A percentile compares a stretch with the other conserved stretches of the same genome.
phyloP scores from a whole-genome alignment of 2,888 invertebrate species.

The Drosophila nigricruria region DNA sequence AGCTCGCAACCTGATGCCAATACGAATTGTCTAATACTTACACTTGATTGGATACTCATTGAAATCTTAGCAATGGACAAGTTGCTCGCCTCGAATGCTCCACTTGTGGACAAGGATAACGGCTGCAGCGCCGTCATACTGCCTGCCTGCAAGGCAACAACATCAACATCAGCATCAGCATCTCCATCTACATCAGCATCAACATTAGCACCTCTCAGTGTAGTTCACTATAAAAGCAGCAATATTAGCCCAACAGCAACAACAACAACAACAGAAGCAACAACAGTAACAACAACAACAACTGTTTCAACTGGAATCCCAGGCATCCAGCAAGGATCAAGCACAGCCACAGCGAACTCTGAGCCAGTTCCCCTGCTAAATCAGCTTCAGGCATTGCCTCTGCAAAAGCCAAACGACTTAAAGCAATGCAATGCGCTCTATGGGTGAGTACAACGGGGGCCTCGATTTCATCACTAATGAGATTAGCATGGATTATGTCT shows the following conservation, averaged over 20 bases:
- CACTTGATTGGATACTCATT: conserved; percentile 9
- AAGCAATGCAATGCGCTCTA: conserved; percentile 56
- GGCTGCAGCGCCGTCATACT: conserved; percentile 57
- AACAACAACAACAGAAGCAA: conserved; percentile 5
- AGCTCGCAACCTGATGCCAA: conserved; percentile 36
- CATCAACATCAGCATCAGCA: conserved; percentile 16
- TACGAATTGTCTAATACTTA: conserved; percentile 20
- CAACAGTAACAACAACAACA: conserved; percentile 14
- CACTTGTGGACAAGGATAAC: conserved; percentile 63
- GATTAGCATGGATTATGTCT: conserved; percentile 57
- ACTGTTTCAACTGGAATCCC: conserved; percentile 17
- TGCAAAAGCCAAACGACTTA: conserved; percentile 61
- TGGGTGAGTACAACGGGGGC: conserved; percentile 48
- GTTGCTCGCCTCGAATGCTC: conserved; percentile 53
- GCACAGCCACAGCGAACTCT: conserved; percentile 44
- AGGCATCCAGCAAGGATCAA: conserved; percentile 27
- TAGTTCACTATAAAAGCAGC: conserved; percentile 59
- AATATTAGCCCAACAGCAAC: conserved; percentile 9
- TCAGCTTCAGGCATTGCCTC: conserved; percentile 56
- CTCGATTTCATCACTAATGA: conserved; percentile 52
- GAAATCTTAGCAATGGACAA: conserved; percentile 53
- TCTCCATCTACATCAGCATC: conserved; percentile 11
- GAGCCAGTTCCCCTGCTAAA: conserved; percentile 66
- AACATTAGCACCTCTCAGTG: conserved; percentile 25
- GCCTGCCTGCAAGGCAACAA: conserved; percentile 39